These are phyloP conservation scores for Lasioglossum villosulum DNA, from an alignment of 2,888 invertebrate genomes.

Conservation along the genomic window DNA sequence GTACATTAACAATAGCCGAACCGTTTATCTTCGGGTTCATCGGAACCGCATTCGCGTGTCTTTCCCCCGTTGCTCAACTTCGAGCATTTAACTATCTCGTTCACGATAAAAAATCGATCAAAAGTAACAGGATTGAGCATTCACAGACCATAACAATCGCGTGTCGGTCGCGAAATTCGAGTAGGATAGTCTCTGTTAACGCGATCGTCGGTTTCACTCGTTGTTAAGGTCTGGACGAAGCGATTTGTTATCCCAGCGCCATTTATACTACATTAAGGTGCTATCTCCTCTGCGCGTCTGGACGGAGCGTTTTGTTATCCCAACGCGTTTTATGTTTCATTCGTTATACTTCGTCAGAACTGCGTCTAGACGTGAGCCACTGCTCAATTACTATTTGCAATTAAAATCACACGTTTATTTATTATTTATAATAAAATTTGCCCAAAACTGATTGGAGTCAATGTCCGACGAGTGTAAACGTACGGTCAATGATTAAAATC, in stretches of 20 bases:
- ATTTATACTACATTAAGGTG: too few relatives aligned
- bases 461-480: neutral
- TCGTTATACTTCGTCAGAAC: too few relatives aligned
- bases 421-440: too few relatives aligned
- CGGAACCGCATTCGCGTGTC: constrained; percentile 25
- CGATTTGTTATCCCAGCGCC: too few relatives aligned
- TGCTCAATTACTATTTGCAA: too few relatives aligned
- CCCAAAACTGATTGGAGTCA: too few relatives aligned
- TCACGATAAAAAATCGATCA: constrained; percentile 11
- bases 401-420: too few relatives aligned
- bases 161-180: constrained; percentile 53
- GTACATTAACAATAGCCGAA: neutral
- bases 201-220: constrained; percentile 42
- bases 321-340: too few relatives aligned
- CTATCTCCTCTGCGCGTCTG: too few relatives aligned
- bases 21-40: neutral
- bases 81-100: constrained; percentile 39
- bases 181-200: constrained; percentile 30
- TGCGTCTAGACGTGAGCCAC: too few relatives aligned
- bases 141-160: constrained; percentile 52
- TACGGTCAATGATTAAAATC: neutral
- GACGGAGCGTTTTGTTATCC: too few relatives aligned
- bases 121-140: constrained; percentile 22
- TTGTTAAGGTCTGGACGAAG: too few relatives aligned
- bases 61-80: neutral